phyloP scores from a whole-genome alignment of 2,113 vertebrate species.

The Tyrannus savana region DNA sequence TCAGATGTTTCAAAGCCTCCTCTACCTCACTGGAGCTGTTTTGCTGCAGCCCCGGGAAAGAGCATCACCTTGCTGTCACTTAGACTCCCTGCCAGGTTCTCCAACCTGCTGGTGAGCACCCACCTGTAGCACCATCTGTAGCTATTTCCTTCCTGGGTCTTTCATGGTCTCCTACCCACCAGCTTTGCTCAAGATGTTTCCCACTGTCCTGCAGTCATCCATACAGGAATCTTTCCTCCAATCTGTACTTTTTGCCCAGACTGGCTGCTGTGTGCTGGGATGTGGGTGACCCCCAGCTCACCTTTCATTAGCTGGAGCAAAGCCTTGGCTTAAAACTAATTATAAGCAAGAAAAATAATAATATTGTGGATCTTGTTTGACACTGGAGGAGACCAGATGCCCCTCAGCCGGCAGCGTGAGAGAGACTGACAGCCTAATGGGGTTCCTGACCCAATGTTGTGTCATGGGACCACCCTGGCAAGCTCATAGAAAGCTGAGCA shows the following conservation, averaged over 20 bases:
- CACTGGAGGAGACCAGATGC: constrained; percentile 24
- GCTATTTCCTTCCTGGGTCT: neutral
- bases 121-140: neutral
- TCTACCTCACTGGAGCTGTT: neutral
- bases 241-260: neutral
- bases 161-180: neutral
- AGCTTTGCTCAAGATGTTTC: neutral
- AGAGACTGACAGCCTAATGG: neutral
- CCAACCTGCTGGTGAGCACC: neutral
- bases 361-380: neutral
- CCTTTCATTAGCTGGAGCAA: neutral
- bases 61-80: neutral
- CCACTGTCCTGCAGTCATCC: neutral
- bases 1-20: neutral
- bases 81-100: neutral
- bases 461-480: neutral
- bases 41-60: rapidly evolving
- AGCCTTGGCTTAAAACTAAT: constrained; percentile 22
- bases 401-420: neutral
- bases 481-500: neutral
- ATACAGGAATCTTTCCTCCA: neutral
- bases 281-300: neutral
- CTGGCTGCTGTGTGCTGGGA: neutral
- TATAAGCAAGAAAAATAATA: constrained; percentile 14
- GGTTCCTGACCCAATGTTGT: neutral